phyloP scores from a whole-genome alignment of 2,888 invertebrate species.

The Epicampocera succincta region DNA sequence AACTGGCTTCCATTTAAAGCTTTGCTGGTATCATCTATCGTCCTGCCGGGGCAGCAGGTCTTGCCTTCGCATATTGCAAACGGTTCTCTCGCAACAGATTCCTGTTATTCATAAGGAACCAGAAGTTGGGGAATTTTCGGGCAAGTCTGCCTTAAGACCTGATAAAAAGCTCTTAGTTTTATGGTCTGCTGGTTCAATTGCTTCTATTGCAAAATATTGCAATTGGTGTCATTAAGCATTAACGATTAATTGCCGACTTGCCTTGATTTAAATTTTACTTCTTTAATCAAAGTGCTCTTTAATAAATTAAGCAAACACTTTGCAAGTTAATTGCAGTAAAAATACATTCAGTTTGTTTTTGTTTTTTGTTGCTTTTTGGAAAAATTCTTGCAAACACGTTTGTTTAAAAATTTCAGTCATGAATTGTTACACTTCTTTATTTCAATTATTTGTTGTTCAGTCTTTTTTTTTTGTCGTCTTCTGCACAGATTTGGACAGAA shows the following conservation, averaged over 20 bases:
- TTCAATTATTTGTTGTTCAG: slow-evolving; percentile 37
- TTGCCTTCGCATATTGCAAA: no score
- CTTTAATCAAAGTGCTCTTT: not conserved
- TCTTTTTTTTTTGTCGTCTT: not conserved
- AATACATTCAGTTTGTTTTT: not conserved
- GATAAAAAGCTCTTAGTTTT: no score
- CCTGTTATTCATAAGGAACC: no score
- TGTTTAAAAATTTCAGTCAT: slow-evolving; percentile 48
- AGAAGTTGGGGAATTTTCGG: no score
- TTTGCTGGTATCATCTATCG: no score
- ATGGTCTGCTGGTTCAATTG: no score
- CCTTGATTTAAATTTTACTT: slow-evolving; percentile 2
- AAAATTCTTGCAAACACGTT: slow-evolving; percentile 30
- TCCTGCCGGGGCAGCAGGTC: no score
- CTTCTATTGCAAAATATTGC: no score
- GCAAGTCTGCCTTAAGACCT: no score
- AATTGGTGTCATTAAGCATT: no score
- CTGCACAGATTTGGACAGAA: not conserved
- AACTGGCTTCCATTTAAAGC: no score
- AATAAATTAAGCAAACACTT: slow-evolving; percentile 33
- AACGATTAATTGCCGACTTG: not conserved
- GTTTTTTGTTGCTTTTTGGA: not conserved
- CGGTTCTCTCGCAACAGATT: no score
- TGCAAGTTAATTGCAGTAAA: slow-evolving; percentile 10
- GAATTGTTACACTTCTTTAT: slow-evolving; percentile 57